Evolutionary conservation across 2,113 vertebrate species (phyloP), one percentile per base, ranked within the genome.

Genomic region (Hydrolagus affinis): DNA sequence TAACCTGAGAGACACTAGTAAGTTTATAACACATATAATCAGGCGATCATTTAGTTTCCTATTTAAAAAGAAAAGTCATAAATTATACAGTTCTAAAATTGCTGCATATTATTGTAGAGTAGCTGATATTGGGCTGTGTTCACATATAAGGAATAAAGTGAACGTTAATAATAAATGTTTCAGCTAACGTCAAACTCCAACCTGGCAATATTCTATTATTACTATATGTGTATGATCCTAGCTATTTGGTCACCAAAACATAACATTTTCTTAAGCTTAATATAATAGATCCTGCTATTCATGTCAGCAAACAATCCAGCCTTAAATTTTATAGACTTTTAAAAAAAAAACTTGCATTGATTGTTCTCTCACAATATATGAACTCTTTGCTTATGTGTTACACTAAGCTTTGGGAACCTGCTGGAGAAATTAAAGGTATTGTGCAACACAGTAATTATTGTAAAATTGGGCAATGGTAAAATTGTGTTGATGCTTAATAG

Each of bases 271-370:
- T 28, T 44, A 21, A 66, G 60, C 90, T 88, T 86, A 88, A 93
- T 90, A 91, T 94, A 96, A 95, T 96, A 97, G 96, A 97, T 97
- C 96, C 96, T 98, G 95, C 96, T 97, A 95, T 98, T 97, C 95
- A 94, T 94, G 94, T 90, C 88, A 87, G 28, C 23, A 25, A 64
- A 80, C n/a, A 64, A 62, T 64, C 23, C 76, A 80, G 28, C 15
- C 66, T 83, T 66, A 83, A 32, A 66, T 9, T 75, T 66, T 83
- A 19, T 17, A 17, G 62, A 62, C 57, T 25, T 59, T 77, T 23
- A n/a, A 21, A 83, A 83, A 12, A 25, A 64, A 59, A 1, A 3
- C 68, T 72, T 75, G 19, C 56, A 56, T 68, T 64, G 62, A 28
- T 62, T 66, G 56, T 76, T 23, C 21, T 10, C 59, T 30, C 64